Evolutionary conservation across 2,797 vertebrate genomes (phyloP).

Genomic region (Taeniopygia guttata): DNA sequence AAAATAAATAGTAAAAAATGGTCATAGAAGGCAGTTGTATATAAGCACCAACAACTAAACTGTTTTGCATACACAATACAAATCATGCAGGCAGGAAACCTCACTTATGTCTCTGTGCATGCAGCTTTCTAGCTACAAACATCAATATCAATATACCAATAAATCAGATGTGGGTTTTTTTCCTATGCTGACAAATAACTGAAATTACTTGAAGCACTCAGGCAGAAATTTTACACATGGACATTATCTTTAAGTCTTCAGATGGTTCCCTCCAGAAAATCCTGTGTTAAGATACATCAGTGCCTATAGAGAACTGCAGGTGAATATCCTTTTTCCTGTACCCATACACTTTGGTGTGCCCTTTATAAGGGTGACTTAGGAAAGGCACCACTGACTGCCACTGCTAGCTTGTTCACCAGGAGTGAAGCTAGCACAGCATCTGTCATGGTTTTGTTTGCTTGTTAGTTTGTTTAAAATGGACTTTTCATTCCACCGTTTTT

Average conservation of each 20-base stretch:
- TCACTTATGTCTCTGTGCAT: neutral
- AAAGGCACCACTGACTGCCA: neutral
- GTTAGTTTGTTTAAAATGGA: neutral
- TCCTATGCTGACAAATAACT: constrained; percentile 78
- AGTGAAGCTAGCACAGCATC: neutral
- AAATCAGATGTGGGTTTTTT: constrained; percentile 78
- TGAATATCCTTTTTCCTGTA: neutral
- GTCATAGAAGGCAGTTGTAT: neutral
- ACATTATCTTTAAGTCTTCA: constrained; percentile 79
- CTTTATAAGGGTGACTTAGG: neutral
- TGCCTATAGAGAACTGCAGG: constrained; percentile 60
- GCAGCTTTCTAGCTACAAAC: neutral
- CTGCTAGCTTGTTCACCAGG: neutral
- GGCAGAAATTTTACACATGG: constrained; percentile 78
- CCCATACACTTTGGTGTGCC: accelerated
- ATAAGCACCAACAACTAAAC: neutral
- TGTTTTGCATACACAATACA: neutral
- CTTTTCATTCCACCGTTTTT: neutral
- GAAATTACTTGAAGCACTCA: constrained; percentile 69
- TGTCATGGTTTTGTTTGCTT: neutral
- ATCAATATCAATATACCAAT: neutral
- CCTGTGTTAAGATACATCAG: constrained; percentile 73
- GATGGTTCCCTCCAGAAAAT: constrained; percentile 80
- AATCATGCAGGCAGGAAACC: neutral
- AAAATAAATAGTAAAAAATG: neutral